These are phyloP conservation scores for Spongia lamella DNA, from an alignment of 37 sponge, comb jelly and placozoan genomes.

Conservation along the genomic window DNA sequence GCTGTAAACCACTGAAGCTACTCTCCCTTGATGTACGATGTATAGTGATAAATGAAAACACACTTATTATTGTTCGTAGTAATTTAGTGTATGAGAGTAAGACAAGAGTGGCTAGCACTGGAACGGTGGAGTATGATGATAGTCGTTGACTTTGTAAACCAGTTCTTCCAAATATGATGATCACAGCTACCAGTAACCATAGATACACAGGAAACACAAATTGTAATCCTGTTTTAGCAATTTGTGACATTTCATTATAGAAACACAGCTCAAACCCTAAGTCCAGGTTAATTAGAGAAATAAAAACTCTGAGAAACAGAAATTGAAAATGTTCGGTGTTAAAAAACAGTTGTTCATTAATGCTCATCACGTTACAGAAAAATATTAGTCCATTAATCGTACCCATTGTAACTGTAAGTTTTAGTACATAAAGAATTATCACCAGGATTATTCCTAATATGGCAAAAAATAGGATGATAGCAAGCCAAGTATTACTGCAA, in stretches of 20 bases:
- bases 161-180: not conserved
- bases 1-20: not conserved
- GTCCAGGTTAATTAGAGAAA: conserved; percentile 17
- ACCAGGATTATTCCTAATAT: conserved; percentile 1
- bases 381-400: conserved; percentile 11
- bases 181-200: not conserved
- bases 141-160: not conserved
- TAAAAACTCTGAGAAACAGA: not conserved
- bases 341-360: not conserved
- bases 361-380: not conserved
- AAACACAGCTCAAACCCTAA: conserved; percentile 9
- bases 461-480: not conserved
- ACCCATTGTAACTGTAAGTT: conserved; percentile 12
- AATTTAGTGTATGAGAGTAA: conserved; percentile 4
- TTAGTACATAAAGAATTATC: not conserved
- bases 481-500: not conserved
- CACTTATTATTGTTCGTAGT: not conserved
- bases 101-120: conserved; percentile 6
- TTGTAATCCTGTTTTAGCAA: conserved; percentile 2
- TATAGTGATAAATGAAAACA: not conserved
- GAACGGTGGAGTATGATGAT: not conserved
- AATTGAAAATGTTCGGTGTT: not conserved
- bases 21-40: not conserved
- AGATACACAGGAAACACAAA: conserved; percentile 18
- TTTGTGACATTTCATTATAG: conserved; percentile 3